Percentiles rank a stretch among this genome's conserved stretches.
These are phyloP conservation scores for Tiaroga cobitis DNA, from an alignment of 2,797 vertebrate genomes.

Conservation along the genomic window DNA sequence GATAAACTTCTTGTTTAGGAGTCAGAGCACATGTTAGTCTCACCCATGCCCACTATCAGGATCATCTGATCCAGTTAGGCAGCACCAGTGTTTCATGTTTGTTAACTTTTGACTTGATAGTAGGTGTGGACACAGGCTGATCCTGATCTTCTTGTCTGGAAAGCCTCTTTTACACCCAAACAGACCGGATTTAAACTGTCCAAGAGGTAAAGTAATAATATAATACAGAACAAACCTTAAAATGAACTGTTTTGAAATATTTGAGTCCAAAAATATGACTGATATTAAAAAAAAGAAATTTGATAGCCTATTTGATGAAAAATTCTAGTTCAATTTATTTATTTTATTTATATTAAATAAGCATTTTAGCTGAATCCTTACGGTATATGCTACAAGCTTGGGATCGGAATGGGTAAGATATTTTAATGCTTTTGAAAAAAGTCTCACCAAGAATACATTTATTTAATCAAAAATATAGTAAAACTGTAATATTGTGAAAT, in stretches of 20 bases:
- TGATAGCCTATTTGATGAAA: neutral
- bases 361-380: neutral
- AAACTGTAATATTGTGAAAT: neutral
- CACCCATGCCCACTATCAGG: neutral
- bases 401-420: neutral
- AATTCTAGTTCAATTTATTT: neutral
- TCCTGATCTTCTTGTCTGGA: conserved; percentile 30
- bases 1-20: neutral
- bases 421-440: neutral
- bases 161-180: conserved; percentile 39
- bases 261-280: neutral
- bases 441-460: neutral
- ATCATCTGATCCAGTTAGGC: conserved; percentile 11
- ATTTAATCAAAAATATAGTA: neutral
- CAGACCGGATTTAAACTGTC: conserved; percentile 22
- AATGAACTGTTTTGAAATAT: neutral
- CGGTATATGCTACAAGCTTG: neutral
- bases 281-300: neutral
- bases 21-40: neutral
- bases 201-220: neutral
- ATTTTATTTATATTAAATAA: neutral
- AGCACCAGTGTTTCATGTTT: neutral
- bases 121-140: conserved; percentile 45
- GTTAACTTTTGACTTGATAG: neutral
- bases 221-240: neutral